A percentile compares a stretch with the other conserved stretches of the same genome.
Evolutionary conservation across 2,113 vertebrate species (phyloP).

Genomic region (Callipepla californica): DNA sequence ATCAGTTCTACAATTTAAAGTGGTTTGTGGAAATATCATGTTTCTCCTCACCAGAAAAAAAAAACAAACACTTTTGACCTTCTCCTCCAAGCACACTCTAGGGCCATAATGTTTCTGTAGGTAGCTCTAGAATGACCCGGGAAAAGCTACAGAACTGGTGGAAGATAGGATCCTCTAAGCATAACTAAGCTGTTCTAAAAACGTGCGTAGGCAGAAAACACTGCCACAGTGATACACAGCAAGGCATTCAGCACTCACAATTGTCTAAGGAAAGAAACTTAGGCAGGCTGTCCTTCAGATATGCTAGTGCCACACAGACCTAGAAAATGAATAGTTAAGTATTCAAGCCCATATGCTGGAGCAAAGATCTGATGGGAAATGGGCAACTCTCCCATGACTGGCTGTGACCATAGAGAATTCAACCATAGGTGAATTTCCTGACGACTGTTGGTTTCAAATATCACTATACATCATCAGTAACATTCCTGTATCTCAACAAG

Average conservation of each 20-base stretch:
- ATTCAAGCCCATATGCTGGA: neutral
- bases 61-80: neutral
- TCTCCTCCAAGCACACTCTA: neutral
- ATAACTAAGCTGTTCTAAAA: neutral
- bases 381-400: neutral
- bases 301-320: neutral
- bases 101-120: neutral
- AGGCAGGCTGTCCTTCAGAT: neutral
- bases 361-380: neutral
- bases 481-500: neutral
- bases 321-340: neutral
- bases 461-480: neutral
- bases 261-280: neutral
- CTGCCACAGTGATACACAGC: neutral
- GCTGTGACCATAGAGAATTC: neutral
- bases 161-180: neutral
- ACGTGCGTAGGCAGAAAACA: rapidly evolving
- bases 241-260: neutral
- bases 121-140: neutral
- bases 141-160: neutral
- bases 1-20: neutral
- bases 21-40: neutral
- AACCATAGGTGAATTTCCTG: neutral
- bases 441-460: neutral
- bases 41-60: neutral